Evolutionary conservation across 2,888 invertebrate species (phyloP).

Genomic region (Parochlus steinenii): DNA sequence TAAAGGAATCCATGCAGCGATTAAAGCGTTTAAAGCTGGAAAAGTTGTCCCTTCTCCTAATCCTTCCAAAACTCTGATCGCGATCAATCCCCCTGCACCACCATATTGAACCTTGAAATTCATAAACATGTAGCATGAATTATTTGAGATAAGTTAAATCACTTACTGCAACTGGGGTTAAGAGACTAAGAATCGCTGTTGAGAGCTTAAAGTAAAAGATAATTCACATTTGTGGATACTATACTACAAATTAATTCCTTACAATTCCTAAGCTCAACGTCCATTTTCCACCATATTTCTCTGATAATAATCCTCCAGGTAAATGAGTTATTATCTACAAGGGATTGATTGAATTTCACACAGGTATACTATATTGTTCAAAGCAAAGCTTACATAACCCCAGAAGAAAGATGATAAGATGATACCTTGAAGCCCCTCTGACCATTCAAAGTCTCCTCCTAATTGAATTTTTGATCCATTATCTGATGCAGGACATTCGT

Average conservation of each 20-base stretch:
- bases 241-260: too few species aligned
- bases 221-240: conserved; percentile 7
- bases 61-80: conserved; percentile 50
- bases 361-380: too few species aligned
- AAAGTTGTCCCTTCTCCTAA: conserved; percentile 61
- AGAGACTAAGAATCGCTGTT: conserved; percentile 53
- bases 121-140: neutral
- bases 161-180: conserved; percentile 49
- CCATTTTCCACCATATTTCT: conserved; percentile 60
- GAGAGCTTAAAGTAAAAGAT: too few species aligned
- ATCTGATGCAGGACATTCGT: neutral
- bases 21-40: conserved; percentile 55
- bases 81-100: conserved; percentile 44
- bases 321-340: conserved; percentile 48
- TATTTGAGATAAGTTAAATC: conserved; percentile 6
- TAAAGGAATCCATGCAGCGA: conserved; percentile 57
- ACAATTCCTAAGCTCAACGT: conserved; percentile 57
- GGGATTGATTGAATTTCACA: too few species aligned
- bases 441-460: conserved; percentile 42
- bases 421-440: conserved; percentile 44
- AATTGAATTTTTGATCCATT: neutral
- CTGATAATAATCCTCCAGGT: conserved; percentile 56
- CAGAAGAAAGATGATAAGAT: conserved; percentile 61
- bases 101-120: conserved; percentile 24
- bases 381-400: conserved; percentile 65